phyloP scores from a whole-genome alignment of 2,888 invertebrate genomes.

The Deilephila porcellus region DNA sequence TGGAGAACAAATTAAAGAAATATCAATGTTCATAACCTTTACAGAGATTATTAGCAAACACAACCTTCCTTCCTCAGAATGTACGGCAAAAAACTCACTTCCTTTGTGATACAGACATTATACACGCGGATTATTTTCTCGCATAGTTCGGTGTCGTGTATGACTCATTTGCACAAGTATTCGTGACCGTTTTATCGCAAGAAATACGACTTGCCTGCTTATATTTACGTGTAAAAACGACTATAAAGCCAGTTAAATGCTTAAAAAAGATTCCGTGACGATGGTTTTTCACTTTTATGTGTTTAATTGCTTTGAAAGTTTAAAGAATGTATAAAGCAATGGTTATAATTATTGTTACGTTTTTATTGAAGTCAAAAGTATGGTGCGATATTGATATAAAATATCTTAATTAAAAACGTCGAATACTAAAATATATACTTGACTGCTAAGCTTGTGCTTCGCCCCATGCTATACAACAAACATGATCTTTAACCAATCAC shows the following conservation, averaged over 20 bases:
- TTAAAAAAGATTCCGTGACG: neutral
- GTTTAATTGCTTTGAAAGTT: neutral
- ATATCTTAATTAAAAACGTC: no score
- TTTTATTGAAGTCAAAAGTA: no score
- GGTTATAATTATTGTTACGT: neutral
- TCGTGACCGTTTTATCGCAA: constrained; percentile 42
- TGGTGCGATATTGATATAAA: no score
- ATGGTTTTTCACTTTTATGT: neutral
- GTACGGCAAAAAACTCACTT: constrained; percentile 12
- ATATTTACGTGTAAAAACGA: constrained; percentile 7
- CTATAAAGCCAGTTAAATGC: neutral
- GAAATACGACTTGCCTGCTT: neutral
- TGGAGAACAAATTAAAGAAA: neutral
- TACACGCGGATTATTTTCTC: constrained; percentile 39
- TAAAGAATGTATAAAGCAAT: neutral
- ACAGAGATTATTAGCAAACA: constrained; percentile 8
- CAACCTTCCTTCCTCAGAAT: constrained; percentile 27
- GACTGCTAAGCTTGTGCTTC: no score
- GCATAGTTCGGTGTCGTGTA: constrained; percentile 42
- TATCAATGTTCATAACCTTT: constrained; percentile 3
- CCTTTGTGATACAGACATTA: constrained; percentile 36
- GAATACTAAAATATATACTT: no score
- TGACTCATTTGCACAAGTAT: constrained; percentile 51
- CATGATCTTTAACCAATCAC: no score
- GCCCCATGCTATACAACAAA: no score